phyloP scores from a whole-genome alignment of 2,113 vertebrate species.

The Salminus brasiliensis region DNA sequence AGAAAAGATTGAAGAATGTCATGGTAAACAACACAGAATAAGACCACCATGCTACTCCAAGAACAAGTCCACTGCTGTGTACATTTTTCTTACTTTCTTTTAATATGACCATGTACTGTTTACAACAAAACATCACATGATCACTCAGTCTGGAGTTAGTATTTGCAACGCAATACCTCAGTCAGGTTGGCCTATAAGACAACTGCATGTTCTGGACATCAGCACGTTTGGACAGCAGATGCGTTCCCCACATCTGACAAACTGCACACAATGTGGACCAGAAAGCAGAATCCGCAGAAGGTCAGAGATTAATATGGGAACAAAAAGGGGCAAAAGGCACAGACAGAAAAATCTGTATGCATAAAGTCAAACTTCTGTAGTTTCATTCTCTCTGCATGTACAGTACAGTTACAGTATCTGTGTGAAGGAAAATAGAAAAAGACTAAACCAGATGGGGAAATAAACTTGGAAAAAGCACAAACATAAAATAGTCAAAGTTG shows the following conservation, averaged over 20 bases:
- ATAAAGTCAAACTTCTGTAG: too few species aligned
- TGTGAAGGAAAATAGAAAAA: background rate
- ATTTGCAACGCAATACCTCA: background rate
- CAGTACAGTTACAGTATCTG: background rate
- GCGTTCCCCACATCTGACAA: background rate
- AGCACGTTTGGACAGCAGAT: background rate
- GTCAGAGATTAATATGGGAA: background rate
- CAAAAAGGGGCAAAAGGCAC: constrained; percentile 17
- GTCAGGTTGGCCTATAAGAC: background rate
- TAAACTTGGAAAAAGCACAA: background rate
- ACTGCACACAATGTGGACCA: background rate
- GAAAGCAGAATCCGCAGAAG: background rate
- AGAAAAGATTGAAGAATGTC: background rate
- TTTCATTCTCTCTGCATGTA: constrained; percentile 15
- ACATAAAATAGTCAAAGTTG: background rate
- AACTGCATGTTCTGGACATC: background rate
- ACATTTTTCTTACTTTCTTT: background rate
- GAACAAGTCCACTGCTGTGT: background rate
- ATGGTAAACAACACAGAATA: background rate
- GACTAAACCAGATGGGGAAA: background rate
- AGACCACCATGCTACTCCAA: background rate
- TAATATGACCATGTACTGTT: constrained; percentile 20
- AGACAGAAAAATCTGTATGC: background rate
- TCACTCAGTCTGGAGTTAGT: background rate
- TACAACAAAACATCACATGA: constrained; percentile 25